Evolutionary conservation across 1,140 invertebrate species (phyloP), one percentile per base, ranked within the genome.

Genomic region (Coelopa frigida): DNA sequence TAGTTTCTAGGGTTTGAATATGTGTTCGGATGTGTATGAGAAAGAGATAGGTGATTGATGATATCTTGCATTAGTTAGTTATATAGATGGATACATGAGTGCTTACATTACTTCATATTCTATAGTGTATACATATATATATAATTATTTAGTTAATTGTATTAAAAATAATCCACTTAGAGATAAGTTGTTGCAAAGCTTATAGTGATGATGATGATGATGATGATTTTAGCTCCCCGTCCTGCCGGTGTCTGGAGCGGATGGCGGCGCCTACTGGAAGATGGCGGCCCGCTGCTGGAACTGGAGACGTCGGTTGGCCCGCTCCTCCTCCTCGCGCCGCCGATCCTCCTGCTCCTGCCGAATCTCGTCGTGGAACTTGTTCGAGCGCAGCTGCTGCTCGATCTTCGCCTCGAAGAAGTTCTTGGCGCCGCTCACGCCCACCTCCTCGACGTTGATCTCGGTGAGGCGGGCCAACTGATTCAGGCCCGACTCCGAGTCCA

Each of bases 331-430:
- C 57, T 84, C 77, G 14, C 82, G 75, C 48, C 81, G 82, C 56
- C 83, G 78, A 54, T 90, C 85, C 60, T 93, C 88, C 60, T 93
- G 86, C 68, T 93, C 89, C 61, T 83, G 78, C 40, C 83, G 76
- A 35, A 93, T 90, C 71, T 93, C 89, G 52, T 86, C 80, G 57
- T 90, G 87, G 67, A 92, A 92, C 70, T 90, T 90, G 56, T 81
- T 89, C 36, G 80, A 75, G 57, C 82, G 82, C 7, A 79, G 70
- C 26, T 89, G 72, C 61, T 92, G 82, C 66, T 89, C 85, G 54
- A 94, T 92, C 80, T 93, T 94, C 3, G 89, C 88, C 75, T 93
- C 88, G 58, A 93, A 94, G 72, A 93, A 93, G 59, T 83, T 82
- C 66, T 92, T 93, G 3, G 89, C 89, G 20, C 88, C 89, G 48